These are phyloP conservation scores for Mallotus villosus DNA, from an alignment of 2,797 vertebrate species.

Conservation along the genomic window DNA sequence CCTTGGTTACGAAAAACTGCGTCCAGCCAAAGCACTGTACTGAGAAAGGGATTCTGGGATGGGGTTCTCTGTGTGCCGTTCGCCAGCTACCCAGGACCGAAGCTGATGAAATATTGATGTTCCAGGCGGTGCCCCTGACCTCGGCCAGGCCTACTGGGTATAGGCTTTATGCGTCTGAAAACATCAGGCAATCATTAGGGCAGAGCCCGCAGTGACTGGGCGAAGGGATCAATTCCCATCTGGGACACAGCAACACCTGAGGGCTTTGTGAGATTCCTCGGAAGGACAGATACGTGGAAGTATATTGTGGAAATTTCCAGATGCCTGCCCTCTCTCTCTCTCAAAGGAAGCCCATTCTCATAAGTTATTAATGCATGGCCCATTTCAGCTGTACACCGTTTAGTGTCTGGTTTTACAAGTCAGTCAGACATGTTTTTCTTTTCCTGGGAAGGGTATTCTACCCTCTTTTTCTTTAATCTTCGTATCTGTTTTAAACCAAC, in stretches of 20 bases:
- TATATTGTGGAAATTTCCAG: neutral
- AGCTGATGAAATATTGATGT: constrained; percentile 24
- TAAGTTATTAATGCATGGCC: neutral
- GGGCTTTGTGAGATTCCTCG: constrained; percentile 1
- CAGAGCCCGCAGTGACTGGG: neutral
- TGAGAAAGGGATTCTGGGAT: neutral
- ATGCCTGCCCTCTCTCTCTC: neutral
- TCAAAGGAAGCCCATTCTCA: neutral
- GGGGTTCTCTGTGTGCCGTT: neutral
- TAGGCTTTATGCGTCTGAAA: constrained; percentile 14
- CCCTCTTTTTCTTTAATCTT: neutral
- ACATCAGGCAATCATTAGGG: constrained; percentile 21
- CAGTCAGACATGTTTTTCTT: neutral
- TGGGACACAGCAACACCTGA: neutral
- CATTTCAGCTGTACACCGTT: neutral
- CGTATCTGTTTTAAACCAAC: neutral
- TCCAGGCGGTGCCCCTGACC: constrained; percentile 5
- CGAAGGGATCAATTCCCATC: constrained; percentile 9
- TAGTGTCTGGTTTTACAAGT: neutral
- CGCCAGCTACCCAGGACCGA: constrained; percentile 1
- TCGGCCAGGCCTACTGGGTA: constrained; percentile 10
- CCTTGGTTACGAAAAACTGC: neutral
- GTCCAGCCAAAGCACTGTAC: neutral
- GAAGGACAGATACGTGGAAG: neutral
- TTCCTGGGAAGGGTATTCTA: neutral